Evolutionary conservation across 2,888 invertebrate genomes (phyloP).

Genomic region (Melanotus villosus): DNA sequence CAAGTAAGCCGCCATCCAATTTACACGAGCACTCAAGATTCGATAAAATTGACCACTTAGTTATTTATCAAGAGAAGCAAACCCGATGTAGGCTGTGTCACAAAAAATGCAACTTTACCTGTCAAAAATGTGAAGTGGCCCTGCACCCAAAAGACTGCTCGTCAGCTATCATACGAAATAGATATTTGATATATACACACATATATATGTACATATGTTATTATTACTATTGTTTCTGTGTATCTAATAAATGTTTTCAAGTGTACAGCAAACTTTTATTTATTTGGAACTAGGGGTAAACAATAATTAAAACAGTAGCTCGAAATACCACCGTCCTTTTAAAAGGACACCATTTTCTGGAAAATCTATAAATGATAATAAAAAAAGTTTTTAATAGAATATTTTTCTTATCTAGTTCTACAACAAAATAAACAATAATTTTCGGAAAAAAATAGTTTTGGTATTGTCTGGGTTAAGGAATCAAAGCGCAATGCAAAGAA

Average conservation of each 20-base stretch:
- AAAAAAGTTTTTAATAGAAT: not conserved
- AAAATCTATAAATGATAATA: not conserved
- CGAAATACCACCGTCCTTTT: not conserved
- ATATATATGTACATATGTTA: too few species aligned
- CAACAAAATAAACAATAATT: not conserved
- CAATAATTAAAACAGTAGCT: not conserved
- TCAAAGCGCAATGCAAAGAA: too few species aligned
- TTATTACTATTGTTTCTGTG: too few species aligned
- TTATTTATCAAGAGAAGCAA: constrained; percentile 3
- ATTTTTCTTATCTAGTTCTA: not conserved
- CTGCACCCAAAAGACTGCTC: not conserved
- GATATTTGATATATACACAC: not conserved
- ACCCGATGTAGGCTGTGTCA: not conserved
- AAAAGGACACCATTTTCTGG: constrained; percentile 2
- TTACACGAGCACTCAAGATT: not conserved
- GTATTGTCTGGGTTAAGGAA: constrained; percentile 1
- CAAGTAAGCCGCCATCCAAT: not conserved
- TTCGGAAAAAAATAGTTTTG: not conserved
- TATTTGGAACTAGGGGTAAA: too few species aligned
- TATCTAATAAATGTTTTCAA: too few species aligned
- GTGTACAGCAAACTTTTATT: too few species aligned
- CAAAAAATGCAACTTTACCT: too few species aligned
- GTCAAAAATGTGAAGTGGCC: not conserved
- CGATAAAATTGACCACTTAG: not conserved
- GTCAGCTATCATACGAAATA: not conserved